These are phyloP conservation scores for Aurelia coerulea DNA, from an alignment of 30 jellyfish, hydroid and myxozoan genomes.

Conservation along the genomic window DNA sequence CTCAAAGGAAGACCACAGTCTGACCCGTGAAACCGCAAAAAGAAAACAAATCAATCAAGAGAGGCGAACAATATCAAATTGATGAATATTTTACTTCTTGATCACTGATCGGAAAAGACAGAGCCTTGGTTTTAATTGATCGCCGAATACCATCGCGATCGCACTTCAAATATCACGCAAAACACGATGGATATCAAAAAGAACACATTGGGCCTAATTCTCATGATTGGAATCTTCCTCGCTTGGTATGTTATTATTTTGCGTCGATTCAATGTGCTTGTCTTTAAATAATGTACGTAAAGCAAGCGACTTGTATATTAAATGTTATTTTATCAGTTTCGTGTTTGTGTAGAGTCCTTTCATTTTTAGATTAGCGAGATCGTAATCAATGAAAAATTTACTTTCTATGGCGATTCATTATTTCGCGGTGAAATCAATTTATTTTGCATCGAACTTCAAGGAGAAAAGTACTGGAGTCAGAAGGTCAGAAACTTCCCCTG, in stretches of 20 bases:
- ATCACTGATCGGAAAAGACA: constrained; percentile 15
- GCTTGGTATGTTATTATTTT: constrained; percentile 1
- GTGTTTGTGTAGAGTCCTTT: too few relatives aligned
- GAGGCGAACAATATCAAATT: constrained; percentile 11
- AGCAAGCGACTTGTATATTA: too few relatives aligned
- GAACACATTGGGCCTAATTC: constrained; percentile 16
- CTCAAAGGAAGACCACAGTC: constrained; percentile 17
- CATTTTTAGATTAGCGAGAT: too few relatives aligned
- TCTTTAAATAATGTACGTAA: too few relatives aligned
- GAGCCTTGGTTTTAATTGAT: not conserved
- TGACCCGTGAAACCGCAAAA: constrained; percentile 43
- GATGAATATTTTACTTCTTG: constrained; percentile 17
- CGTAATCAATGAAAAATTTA: too few relatives aligned
- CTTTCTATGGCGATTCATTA: too few relatives aligned
- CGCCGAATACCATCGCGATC: not conserved
- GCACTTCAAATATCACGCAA: not conserved
- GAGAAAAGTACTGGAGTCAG: too few relatives aligned
- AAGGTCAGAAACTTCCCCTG: too few relatives aligned
- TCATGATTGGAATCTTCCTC: not conserved
- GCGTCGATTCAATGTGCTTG: too few relatives aligned
- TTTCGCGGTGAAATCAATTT: too few relatives aligned
- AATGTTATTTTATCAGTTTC: too few relatives aligned
- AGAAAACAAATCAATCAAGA: constrained; percentile 34
- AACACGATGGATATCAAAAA: not conserved
- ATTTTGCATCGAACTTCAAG: too few relatives aligned